Conservation (phyloP, 2,113 vertebrate genomes). For the Chloropsis cyanopogon region DNA sequence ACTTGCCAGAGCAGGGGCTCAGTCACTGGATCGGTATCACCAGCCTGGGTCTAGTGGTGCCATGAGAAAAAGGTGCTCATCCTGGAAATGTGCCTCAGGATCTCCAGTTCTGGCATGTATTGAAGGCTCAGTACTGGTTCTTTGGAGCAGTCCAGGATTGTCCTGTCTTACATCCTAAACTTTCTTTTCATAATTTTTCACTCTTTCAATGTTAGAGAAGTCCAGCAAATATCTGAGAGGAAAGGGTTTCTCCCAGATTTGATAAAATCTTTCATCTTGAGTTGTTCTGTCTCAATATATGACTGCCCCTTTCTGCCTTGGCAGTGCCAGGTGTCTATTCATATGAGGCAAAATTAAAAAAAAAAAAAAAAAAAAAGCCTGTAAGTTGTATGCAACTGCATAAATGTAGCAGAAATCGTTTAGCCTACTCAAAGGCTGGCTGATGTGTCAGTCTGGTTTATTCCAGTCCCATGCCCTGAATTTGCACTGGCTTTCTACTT, state of each 20-base stretch:
- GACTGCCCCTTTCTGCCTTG: not conserved
- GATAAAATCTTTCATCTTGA: not conserved
- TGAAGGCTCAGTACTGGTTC: not conserved
- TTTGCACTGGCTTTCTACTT: not conserved
- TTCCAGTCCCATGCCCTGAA: not conserved
- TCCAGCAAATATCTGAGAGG: not conserved
- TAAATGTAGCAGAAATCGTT: not conserved
- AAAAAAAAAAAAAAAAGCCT: not conserved
- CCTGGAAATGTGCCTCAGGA: not conserved
- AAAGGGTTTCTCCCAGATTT: not conserved
- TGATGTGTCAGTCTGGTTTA: not conserved
- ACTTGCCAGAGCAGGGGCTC: not conserved
- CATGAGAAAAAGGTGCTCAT: not conserved
- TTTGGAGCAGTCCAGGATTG: not conserved
- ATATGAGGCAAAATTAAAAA: not conserved
- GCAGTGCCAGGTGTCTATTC: not conserved
- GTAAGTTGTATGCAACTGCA: not conserved
- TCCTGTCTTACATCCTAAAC: not conserved
- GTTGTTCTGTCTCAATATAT: not conserved
- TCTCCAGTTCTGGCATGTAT: not conserved
- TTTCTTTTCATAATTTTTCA: not conserved
- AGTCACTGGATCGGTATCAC: accelerated
- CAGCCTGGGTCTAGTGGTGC: not conserved
- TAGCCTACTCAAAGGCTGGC: not conserved
- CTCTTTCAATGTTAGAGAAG: not conserved